Evolutionary conservation across 2,888 invertebrate species (phyloP), one percentile per base, ranked within the genome.

Genomic region (Habrosyne pyritoides): DNA sequence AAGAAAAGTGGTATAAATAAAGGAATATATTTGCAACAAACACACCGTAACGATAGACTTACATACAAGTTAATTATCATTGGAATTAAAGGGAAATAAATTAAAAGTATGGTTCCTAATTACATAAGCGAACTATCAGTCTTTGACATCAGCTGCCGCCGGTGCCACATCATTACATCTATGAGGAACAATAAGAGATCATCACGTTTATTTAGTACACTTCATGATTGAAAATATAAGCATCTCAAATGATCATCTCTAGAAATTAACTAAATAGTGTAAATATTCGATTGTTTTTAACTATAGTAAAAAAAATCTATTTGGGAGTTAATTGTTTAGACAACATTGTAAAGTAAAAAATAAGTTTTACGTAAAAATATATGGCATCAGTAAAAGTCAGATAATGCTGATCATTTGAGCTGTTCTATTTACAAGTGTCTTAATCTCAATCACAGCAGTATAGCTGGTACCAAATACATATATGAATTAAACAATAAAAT

Each of bases 11-110:
- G 80, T 89, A 87, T 87, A 89, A 91, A 91, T 89, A 91, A 91
- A 91, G 87, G 85, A 89, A 84, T 91, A 91, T 91, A 92, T 91
- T 92, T 91, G 92, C 89, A 91, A 91, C 91, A 89, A 89, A 91
- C 91, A 91, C 91, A 89, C 86, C 84, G 75, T 90, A 89, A 91
- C 91, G 88, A 87, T 81, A 84, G 78, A 84, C 83, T 89, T 86
- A 89, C 81, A 85, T 81, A 83, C 75, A 81, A 84, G 72, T 75
- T 74, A 67, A 78, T 75, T 63, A 69, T 75, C 70, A 66, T 73
- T 68, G 66, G 71, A 73, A 66, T 77, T 79, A 79, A 76, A 69
- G 75, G 75, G 73, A 77, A 85, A 84, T 83, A 85, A 87, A 84
- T 84, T 81, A 83, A n/a, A 74, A 66, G 71, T 73, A 75, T 75